Evolutionary conservation across 2,888 invertebrate genomes (phyloP).

Genomic region (Ophion costatus): DNA sequence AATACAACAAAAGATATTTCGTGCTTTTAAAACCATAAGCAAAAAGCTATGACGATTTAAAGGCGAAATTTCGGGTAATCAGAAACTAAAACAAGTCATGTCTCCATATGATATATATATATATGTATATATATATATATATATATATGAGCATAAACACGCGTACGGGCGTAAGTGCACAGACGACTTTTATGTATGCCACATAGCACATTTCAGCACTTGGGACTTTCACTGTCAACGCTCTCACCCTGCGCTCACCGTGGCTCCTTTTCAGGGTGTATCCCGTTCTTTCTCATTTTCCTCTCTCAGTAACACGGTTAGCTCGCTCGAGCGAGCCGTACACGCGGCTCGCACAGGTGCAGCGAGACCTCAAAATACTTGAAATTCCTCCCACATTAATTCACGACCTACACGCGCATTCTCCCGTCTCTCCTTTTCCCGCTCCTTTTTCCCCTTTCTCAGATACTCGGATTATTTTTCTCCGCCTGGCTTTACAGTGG

Average conservation of each 20-base stretch:
- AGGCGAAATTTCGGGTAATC: too few relatives aligned
- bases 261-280: slow-evolving; percentile 68
- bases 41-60: too few relatives aligned
- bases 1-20: too few relatives aligned
- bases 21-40: too few relatives aligned
- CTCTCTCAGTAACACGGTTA: slow-evolving; percentile 30
- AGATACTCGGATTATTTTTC: not conserved
- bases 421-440: not conserved
- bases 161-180: too few relatives aligned
- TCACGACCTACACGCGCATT: not conserved
- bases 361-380: slow-evolving; percentile 18
- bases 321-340: slow-evolving; percentile 23
- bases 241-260: slow-evolving; percentile 68
- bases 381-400: slow-evolving; percentile 14
- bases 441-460: not conserved
- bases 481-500: too few relatives aligned
- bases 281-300: slow-evolving; percentile 40
- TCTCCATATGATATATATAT: too few relatives aligned
- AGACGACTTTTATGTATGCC: not conserved
- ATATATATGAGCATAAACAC: too few relatives aligned
- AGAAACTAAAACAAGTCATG: too few relatives aligned
- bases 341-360: slow-evolving; percentile 11
- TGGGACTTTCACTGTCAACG: slow-evolving; percentile 77
- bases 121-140: too few relatives aligned
- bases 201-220: not conserved